Base-by-base conservation (phyloP, 2,888 invertebrate genomes). In the Caenorhabditis plicata region DNA sequence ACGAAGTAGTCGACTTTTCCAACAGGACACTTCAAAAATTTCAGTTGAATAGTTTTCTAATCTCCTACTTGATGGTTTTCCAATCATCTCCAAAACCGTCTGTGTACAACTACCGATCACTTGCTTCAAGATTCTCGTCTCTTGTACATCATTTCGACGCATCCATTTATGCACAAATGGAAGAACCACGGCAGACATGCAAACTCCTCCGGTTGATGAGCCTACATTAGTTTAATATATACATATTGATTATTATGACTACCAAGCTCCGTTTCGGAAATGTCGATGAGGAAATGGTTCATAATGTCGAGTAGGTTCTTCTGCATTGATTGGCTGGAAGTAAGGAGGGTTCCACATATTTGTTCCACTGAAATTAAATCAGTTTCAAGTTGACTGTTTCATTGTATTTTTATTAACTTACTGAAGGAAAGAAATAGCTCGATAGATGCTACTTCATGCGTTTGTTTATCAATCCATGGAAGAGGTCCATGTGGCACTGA, bases 151-250 rank as follows among this genome's bases (percentile, higher is more conserved):
- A 11, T 83, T 83, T 71, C 88, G 88, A 11, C 92, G 86, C 55
- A 93, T 83, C 94, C 94, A 94, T 76, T 89, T 89, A 83, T 95
- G 94, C 15, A 94, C 88, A 85, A 90, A 90, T 0, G 94, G 94
- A 47, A 95, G 84, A 7, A 95, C 83, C 45, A 94, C 84, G 81
- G 92, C 91, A 81, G 94, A 94, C 52, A 93, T 88, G 82, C 92
- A 92, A 80, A 91, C 91, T 51, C 93, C 85, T 1, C 91, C 92
- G 81, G 93, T 93, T 71, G 89, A 88, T 2, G 90, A 87, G 22
- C 93, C 94, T 85, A 46, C 13, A 11, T 11, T 35, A 13, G 5
- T 36, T 27, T 15, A 32, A 31, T 26, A 4, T 17, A 27, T 11
- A 13, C 27, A n/a, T 13, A 35, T 17, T 2, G 25, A 39, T 35